phyloP scores from a whole-genome alignment of 2,888 invertebrate genomes.

The Ditula angustiorana region DNA sequence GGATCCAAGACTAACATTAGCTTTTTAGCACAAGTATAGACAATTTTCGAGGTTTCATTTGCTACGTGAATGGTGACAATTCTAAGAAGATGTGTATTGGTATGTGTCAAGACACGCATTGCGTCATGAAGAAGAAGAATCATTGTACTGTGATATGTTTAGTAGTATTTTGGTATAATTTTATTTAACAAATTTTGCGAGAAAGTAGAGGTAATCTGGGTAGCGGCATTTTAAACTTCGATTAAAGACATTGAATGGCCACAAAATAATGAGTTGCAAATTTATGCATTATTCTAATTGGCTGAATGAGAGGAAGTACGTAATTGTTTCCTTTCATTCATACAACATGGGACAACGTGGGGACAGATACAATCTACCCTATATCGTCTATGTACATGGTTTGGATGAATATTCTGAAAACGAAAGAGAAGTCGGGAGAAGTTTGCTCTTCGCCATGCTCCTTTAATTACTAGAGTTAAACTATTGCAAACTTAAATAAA shows the following conservation, averaged over 20 bases:
- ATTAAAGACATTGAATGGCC: conserved; percentile 4
- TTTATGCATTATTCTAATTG: conserved; percentile 38
- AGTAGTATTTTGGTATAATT: neutral
- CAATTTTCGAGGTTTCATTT: too few relatives aligned
- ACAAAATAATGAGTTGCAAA: conserved; percentile 29
- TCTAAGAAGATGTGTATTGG: too few relatives aligned
- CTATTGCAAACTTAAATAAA: too few relatives aligned
- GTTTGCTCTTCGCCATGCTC: too few relatives aligned
- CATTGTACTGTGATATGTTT: too few relatives aligned
- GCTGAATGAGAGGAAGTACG: conserved; percentile 24
- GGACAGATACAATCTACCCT: conserved; percentile 10
- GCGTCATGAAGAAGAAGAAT: too few relatives aligned
- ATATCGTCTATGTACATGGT: neutral
- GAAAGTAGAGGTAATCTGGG: neutral
- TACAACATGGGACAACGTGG: neutral
- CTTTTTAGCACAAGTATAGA: too few relatives aligned
- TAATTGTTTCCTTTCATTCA: conserved; percentile 39
- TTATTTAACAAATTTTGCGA: neutral
- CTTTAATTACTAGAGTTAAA: too few relatives aligned
- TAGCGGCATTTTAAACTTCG: neutral
- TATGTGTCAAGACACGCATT: too few relatives aligned
- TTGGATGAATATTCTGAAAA: neutral
- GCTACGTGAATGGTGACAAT: too few relatives aligned
- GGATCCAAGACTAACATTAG: too few relatives aligned
- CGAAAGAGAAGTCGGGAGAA: too few relatives aligned